Conservation (phyloP, 2,888 invertebrate species). For the Patella pellucida region DNA sequence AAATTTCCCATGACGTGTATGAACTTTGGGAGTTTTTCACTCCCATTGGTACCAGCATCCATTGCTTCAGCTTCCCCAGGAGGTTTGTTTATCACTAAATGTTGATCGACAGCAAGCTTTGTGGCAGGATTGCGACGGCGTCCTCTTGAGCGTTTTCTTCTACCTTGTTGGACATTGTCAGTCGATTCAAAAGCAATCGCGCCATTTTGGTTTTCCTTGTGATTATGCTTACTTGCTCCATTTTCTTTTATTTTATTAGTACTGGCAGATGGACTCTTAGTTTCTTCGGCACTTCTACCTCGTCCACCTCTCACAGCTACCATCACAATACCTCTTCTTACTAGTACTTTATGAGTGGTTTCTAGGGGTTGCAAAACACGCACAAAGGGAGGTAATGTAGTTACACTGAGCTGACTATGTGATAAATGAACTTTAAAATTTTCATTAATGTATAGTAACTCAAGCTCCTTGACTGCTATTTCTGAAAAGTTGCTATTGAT, state of each 20-base stretch:
- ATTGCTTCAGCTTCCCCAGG: constrained; percentile 11
- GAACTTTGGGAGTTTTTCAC: constrained; percentile 19
- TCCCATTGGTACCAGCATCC: neutral
- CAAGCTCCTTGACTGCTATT: constrained; percentile 29
- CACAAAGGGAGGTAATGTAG: constrained; percentile 29
- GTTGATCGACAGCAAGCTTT: constrained; percentile 47
- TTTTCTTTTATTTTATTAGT: neutral
- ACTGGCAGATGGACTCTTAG: neutral
- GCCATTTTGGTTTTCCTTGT: constrained; percentile 12
- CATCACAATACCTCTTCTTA: constrained; percentile 12
- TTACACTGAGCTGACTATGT: constrained; percentile 27
- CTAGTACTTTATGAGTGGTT: constrained; percentile 25
- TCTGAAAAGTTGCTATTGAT: constrained; percentile 38
- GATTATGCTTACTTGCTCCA: constrained; percentile 2
- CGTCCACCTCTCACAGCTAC: neutral
- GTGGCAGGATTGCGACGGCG: neutral
- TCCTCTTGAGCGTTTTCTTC: neutral
- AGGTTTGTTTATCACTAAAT: constrained; percentile 36
- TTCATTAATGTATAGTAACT: constrained; percentile 31
- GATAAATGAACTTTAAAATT: constrained; percentile 36
- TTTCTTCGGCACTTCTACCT: neutral
- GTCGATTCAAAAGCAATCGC: neutral
- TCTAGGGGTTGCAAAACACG: constrained; percentile 26
- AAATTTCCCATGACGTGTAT: constrained; percentile 31
- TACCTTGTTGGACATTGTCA: neutral